Percentiles rank a stretch among this genome's conserved stretches.
phyloP scores from a whole-genome alignment of 2,888 invertebrate genomes.

The Stratiomys singularior region DNA sequence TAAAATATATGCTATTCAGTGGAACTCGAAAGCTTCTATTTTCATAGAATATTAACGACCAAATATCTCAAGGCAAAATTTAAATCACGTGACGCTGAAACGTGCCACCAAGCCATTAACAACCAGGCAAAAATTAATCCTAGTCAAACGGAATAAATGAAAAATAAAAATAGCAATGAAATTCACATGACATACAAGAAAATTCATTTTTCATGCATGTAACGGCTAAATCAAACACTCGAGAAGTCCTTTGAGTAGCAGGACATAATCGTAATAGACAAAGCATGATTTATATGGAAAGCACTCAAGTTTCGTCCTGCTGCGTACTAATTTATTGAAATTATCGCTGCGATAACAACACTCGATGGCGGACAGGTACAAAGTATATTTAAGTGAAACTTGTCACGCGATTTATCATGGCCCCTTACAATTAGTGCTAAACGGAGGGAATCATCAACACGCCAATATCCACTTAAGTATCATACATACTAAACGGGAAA shows the following conservation, averaged over 20 bases:
- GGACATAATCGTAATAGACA: neutral
- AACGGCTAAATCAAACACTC: slow-evolving; percentile 3
- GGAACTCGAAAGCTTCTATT: too few relatives aligned
- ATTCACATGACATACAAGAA: neutral
- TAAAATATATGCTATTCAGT: too few relatives aligned
- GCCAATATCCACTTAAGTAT: slow-evolving; percentile 23
- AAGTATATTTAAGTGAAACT: slow-evolving; percentile 8
- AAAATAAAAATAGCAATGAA: neutral
- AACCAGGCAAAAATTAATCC: neutral
- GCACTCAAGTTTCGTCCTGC: neutral
- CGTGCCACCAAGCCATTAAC: neutral
- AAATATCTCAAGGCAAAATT: too few relatives aligned
- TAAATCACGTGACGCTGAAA: neutral
- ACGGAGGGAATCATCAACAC: slow-evolving; percentile 28
- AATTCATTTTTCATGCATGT: neutral
- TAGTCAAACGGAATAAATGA: neutral
- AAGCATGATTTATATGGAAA: neutral
- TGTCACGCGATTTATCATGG: slow-evolving; percentile 32
- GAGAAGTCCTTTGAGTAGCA: neutral
- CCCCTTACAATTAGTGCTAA: slow-evolving; percentile 31
- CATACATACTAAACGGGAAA: neutral
- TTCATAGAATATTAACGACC: too few relatives aligned
- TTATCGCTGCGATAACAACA: slow-evolving; percentile 1
- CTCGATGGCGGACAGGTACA: slow-evolving; percentile 30
- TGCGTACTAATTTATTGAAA: slow-evolving; percentile 15